A percentile compares a stretch with the other conserved stretches of the same genome.
These are phyloP conservation scores for Craterocephalus amniculus DNA, from an alignment of 2,797 vertebrate species.

Conservation along the genomic window DNA sequence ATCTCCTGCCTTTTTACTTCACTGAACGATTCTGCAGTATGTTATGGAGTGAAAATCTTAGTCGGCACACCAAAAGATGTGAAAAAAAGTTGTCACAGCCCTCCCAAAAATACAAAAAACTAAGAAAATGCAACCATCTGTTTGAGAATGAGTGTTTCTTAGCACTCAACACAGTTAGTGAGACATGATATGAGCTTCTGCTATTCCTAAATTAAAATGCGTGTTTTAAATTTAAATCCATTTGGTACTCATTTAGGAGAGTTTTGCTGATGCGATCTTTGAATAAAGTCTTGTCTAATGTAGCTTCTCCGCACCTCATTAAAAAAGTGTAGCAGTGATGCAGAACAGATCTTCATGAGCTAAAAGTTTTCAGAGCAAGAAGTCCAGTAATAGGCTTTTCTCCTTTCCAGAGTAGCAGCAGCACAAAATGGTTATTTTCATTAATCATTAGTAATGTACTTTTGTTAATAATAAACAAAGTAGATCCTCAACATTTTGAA, in stretches of 20 bases:
- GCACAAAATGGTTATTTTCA: neutral
- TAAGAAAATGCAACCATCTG: slow-evolving; percentile 31
- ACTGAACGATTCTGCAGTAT: slow-evolving; percentile 7
- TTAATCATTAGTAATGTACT: neutral
- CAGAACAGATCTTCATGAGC: slow-evolving; percentile 4
- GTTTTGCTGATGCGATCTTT: slow-evolving; percentile 34
- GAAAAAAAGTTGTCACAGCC: slow-evolving; percentile 7
- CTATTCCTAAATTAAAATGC: slow-evolving; percentile 42
- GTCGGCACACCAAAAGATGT: slow-evolving; percentile 18
- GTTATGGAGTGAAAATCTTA: slow-evolving; percentile 37
- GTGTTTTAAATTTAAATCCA: slow-evolving; percentile 48
- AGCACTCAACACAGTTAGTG: slow-evolving; percentile 22
- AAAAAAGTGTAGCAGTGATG: slow-evolving; percentile 9
- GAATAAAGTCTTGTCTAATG: slow-evolving; percentile 10
- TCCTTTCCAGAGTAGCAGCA: neutral
- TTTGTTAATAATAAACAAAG: neutral
- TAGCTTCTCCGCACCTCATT: slow-evolving; percentile 24
- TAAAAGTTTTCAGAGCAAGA: neutral
- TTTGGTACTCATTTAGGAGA: slow-evolving; percentile 22
- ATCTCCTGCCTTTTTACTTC: neutral
- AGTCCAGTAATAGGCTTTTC: neutral
- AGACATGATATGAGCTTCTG: slow-evolving; percentile 47
- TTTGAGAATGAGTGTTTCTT: slow-evolving; percentile 3
- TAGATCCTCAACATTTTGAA: neutral
- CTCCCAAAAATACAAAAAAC: slow-evolving; percentile 52